Percentiles rank a stretch among this genome's conserved stretches.
phyloP scores from a whole-genome alignment of 2,113 vertebrate genomes.

The Pseudorhombus dupliciocellatus region DNA sequence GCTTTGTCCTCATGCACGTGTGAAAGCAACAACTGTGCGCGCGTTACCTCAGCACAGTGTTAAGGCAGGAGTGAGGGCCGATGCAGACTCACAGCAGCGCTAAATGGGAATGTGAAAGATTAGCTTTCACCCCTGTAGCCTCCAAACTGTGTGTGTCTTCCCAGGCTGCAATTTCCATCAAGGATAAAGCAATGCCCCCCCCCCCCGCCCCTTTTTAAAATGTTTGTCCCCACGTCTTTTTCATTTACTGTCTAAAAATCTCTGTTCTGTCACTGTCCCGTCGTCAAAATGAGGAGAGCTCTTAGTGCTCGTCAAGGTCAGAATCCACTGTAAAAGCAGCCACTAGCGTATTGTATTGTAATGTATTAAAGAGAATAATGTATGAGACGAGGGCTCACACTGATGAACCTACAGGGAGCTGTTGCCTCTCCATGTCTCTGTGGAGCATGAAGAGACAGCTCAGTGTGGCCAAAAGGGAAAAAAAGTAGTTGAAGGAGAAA shows the following conservation, averaged over 20 bases:
- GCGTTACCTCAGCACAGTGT: not conserved
- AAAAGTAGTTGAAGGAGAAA: too few species aligned
- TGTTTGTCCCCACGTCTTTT: not conserved
- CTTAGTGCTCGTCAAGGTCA: not conserved
- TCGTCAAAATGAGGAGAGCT: not conserved
- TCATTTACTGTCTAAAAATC: not conserved
- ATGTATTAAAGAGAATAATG: not conserved
- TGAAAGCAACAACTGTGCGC: too few species aligned
- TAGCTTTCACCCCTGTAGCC: constrained; percentile 14
- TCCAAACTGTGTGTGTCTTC: constrained; percentile 13
- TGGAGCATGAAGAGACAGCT: not conserved
- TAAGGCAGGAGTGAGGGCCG: constrained; percentile 5
- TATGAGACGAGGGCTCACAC: not conserved
- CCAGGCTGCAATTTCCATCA: not conserved
- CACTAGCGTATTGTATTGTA: too few species aligned
- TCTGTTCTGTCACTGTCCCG: not conserved
- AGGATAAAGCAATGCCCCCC: not conserved
- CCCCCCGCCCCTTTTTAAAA: not conserved
- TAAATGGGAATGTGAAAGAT: constrained; percentile 39
- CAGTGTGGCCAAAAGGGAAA: too few species aligned
- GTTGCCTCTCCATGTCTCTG: too few species aligned
- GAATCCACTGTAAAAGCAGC: not conserved
- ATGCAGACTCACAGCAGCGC: not conserved
- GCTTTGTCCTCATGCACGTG: constrained; percentile 13
- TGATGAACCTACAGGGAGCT: not conserved